A percentile compares a stretch with the other conserved stretches of the same genome.
Evolutionary conservation across 2,797 vertebrate species (phyloP).

Genomic region (Chaetophractus vellerosus): DNA sequence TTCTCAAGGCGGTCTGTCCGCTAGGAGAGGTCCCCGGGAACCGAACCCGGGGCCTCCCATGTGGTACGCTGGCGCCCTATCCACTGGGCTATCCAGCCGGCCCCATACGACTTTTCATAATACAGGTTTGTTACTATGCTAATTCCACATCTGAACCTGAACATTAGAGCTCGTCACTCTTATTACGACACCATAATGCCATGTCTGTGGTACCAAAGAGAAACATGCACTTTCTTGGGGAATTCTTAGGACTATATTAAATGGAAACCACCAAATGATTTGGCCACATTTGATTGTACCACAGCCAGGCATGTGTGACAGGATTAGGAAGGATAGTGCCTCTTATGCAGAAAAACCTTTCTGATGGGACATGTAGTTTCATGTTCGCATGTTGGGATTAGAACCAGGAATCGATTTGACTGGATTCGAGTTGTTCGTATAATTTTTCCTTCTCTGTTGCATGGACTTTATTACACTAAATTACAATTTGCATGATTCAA

Average conservation of each 20-base stretch:
- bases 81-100: too few relatives aligned
- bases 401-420: conserved; percentile 30
- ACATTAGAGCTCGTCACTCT: neutral
- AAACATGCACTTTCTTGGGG: neutral
- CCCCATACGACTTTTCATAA: neutral
- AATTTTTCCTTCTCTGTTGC: conserved; percentile 63
- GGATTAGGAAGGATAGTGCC: neutral
- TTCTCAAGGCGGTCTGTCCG: too few relatives aligned
- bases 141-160: neutral
- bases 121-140: neutral
- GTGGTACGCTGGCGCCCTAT: too few relatives aligned
- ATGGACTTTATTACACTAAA: conserved; percentile 77
- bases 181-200: neutral
- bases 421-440: conserved; percentile 44
- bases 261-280: conserved; percentile 1
- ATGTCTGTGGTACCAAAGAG: neutral
- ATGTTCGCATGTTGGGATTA: neutral
- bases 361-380: neutral
- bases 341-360: neutral
- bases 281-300: neutral
- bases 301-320: neutral
- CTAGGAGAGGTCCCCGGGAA: too few relatives aligned
- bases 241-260: neutral
- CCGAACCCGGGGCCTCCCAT: too few relatives aligned
- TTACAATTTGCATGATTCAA: conserved; percentile 82